phyloP scores from a whole-genome alignment of 30 jellyfish, hydroid and myxozoan species.

The Pseudorhiza aurosa region DNA sequence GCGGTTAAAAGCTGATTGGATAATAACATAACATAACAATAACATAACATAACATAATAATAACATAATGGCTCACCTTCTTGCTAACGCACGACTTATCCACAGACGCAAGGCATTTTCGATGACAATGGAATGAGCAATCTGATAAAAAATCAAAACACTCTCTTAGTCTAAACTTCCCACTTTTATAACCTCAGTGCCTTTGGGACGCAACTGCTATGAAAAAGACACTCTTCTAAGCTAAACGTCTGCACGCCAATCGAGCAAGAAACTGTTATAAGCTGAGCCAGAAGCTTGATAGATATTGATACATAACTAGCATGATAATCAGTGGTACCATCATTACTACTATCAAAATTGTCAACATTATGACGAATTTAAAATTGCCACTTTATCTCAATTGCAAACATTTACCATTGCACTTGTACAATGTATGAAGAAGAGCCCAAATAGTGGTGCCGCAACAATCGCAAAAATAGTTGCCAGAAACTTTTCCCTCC shows the following conservation, averaged over 20 bases:
- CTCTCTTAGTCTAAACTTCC: no score
- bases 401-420: slow-evolving; percentile 73
- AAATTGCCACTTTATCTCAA: no score
- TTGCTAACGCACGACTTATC: slow-evolving; percentile 90
- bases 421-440: slow-evolving; percentile 71
- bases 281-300: neutral
- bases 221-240: no score
- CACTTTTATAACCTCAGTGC: neutral
- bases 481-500: slow-evolving; percentile 65
- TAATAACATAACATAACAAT: neutral
- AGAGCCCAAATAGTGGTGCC: slow-evolving; percentile 89
- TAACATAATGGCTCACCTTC: slow-evolving; percentile 58
- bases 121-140: slow-evolving; percentile 87
- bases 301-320: neutral
- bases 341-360: neutral
- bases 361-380: neutral
- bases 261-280: neutral
- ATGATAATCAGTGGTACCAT: neutral
- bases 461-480: slow-evolving; percentile 85
- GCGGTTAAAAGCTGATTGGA: no score
- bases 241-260: no score
- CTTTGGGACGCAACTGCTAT: no score
- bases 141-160: slow-evolving; percentile 33
- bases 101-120: slow-evolving; percentile 66
- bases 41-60: neutral